Base-by-base conservation (phyloP, 2,888 invertebrate species). In the Tetranychus piercei region DNA sequence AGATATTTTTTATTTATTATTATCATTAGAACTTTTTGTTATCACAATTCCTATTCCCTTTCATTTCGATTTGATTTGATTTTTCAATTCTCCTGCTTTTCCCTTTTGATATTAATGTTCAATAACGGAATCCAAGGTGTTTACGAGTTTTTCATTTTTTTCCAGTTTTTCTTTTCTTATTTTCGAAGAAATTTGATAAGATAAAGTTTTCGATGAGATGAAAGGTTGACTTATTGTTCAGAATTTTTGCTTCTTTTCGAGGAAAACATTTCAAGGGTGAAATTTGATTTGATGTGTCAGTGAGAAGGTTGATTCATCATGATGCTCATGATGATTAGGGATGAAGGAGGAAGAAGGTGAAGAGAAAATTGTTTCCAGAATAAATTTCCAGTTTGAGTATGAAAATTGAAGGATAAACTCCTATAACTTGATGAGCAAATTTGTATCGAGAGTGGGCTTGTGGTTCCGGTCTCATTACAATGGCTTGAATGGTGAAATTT, bases 241-340 rank as follows among this genome's bases (percentile, higher is more conserved):
- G 9, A 11, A 18, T 20, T 20, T 18, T 18, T 7, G 66, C 34
- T 34, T 34, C 3, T 34, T 34, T 34, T 34, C 34, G 3, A 5
- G 34, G n/a, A 67, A 20, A 69, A 6, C 11, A 23, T 23, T 69
- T 69, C 69, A 20, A 20, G 34, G 34, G 34, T 67, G n/a, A 23
- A 69, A 23, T 69, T 69, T 23, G 20, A 69, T 69, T 69, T 69
- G 34, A 69, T n/a, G 66, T 66, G 69, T 20, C 55, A 55, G 15
- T 22, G 34, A 69, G 1, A 22, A 69, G n/a, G n/a, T 18, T 69
- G 69, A 69, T 23, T 69, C n/a, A 69, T 69, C 15, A 65, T n/a
- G n/a, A 23, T 69, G 11, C 11, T 23, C 20, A 11, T 69, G 34
- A 69, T 20, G 69, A 69, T 18, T 18, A 9, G 34, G 69, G 34